Evolutionary conservation across 2,113 vertebrate species (phyloP).

Genomic region (Fulica atra): DNA sequence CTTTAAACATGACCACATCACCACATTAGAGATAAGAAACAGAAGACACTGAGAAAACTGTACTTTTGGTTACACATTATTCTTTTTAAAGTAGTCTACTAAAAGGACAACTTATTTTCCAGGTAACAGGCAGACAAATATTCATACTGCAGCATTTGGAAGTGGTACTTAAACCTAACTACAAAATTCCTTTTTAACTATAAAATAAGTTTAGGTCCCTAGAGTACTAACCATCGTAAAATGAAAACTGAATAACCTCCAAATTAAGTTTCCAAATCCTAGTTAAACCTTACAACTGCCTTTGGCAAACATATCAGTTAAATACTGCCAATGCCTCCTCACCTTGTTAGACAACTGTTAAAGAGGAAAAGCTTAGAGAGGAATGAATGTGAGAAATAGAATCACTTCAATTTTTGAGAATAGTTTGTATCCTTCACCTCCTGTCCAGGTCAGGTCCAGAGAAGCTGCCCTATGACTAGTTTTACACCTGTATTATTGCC

Average conservation of each 20-base stretch:
- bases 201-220: neutral
- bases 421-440: neutral
- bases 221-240: neutral
- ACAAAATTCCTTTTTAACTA: neutral
- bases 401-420: fast-evolving
- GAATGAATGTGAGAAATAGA: neutral
- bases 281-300: neutral
- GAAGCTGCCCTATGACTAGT: neutral
- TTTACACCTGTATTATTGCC: neutral
- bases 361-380: neutral
- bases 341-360: neutral
- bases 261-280: neutral
- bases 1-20: neutral
- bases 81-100: neutral
- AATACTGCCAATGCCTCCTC: neutral
- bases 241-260: neutral
- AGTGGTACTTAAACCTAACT: neutral
- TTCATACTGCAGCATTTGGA: neutral
- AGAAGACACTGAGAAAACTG: neutral
- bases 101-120: neutral
- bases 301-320: neutral
- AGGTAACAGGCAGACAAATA: neutral
- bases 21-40: neutral
- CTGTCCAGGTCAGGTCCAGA: neutral
- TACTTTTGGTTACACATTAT: neutral